Percentiles rank a stretch among this genome's conserved stretches.
phyloP scores from a whole-genome alignment of 2,888 invertebrate species.

The Tolmerus cingulatus region DNA sequence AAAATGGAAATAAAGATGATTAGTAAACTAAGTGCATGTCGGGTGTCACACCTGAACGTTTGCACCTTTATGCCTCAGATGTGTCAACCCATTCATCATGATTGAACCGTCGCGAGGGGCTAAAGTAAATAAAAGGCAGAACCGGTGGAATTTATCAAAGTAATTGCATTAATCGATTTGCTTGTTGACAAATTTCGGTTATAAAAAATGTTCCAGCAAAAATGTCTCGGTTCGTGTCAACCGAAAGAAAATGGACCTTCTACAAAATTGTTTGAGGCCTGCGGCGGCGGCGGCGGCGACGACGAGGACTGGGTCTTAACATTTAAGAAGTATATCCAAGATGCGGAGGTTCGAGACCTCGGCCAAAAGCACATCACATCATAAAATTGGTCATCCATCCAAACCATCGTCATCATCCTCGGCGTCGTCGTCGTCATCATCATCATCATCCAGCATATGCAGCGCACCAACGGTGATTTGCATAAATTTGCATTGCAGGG shows the following conservation, averaged over 20 bases:
- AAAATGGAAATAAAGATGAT: not conserved
- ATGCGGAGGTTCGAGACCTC: not conserved
- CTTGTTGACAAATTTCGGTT: constrained; percentile 24
- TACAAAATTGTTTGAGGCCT: not conserved
- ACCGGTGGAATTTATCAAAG: not conserved
- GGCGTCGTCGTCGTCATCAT: not conserved
- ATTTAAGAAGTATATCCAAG: not conserved
- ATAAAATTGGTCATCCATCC: constrained; percentile 38
- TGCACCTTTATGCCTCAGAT: not conserved
- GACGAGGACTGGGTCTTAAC: not conserved
- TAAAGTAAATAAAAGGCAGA: not conserved
- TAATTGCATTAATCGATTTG: constrained; percentile 12
- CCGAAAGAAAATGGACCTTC: not conserved
- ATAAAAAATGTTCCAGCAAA: not conserved
- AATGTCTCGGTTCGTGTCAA: not conserved
- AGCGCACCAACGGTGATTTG: not conserved
- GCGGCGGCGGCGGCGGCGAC: not conserved
- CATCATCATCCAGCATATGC: constrained; percentile 22
- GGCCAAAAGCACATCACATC: constrained; percentile 26
- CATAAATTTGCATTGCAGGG: constrained; percentile 41
- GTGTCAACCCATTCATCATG: not conserved
- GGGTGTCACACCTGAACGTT: not conserved
- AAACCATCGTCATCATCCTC: constrained; percentile 11
- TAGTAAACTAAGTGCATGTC: not conserved
- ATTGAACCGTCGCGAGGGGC: not conserved